A percentile compares a stretch with the other conserved stretches of the same genome.
Evolutionary conservation across 2,888 invertebrate genomes (phyloP).

Genomic region (Synanthedon tipuliformis): DNA sequence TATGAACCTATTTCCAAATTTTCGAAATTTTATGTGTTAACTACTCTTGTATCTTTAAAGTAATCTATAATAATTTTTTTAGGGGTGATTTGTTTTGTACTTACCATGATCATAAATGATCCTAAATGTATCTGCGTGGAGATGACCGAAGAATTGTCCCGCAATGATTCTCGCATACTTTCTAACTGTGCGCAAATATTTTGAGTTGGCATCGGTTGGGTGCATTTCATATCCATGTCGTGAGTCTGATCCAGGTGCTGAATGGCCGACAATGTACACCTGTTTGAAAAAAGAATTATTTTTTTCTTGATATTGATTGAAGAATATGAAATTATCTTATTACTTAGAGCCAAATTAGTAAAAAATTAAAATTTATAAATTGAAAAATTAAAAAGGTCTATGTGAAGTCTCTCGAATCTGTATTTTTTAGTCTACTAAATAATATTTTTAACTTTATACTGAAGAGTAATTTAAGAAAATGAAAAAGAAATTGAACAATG

Average conservation of each 20-base stretch:
- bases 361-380: constrained; percentile 4
- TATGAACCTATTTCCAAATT: too few relatives aligned
- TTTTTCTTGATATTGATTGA: background rate
- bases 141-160: constrained; percentile 92
- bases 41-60: too few relatives aligned
- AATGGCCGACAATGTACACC: constrained; percentile 92
- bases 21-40: too few relatives aligned
- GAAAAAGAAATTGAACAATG: too few relatives aligned
- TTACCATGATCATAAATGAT: constrained; percentile 84
- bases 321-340: background rate
- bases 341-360: background rate
- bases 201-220: constrained; percentile 80
- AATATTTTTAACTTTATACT: too few relatives aligned
- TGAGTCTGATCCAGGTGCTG: constrained; percentile 89
- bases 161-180: constrained; percentile 84
- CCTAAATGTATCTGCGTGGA: constrained; percentile 91
- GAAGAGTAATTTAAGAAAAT: too few relatives aligned
- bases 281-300: constrained; percentile 31
- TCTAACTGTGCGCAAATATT: constrained; percentile 80
- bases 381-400: too few relatives aligned
- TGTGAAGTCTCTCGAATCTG: background rate
- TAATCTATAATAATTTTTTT: too few relatives aligned
- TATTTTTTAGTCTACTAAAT: too few relatives aligned
- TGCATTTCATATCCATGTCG: constrained; percentile 78
- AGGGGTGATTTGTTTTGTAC: constrained; percentile 10